These are phyloP conservation scores for Euleptes europaea DNA, from an alignment of 2,113 vertebrate genomes.

Conservation along the genomic window DNA sequence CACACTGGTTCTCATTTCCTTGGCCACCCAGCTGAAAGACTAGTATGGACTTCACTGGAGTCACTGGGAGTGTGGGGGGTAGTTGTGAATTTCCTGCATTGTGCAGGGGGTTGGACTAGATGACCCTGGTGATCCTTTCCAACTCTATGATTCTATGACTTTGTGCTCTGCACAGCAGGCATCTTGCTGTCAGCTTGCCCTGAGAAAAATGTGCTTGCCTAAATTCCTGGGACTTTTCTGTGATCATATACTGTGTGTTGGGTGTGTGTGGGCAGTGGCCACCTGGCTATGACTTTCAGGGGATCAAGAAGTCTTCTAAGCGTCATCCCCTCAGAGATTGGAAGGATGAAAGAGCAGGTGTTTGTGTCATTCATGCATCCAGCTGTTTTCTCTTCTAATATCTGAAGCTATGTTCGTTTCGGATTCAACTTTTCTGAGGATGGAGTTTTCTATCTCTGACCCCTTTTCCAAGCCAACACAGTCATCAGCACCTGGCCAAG, in stretches of 20 bases:
- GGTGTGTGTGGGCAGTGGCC: neutral
- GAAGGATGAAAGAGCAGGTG: neutral
- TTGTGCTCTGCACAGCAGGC: neutral
- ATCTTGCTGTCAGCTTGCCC: neutral
- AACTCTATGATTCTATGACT: too few relatives aligned
- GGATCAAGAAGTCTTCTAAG: neutral
- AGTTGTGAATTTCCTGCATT: too few relatives aligned
- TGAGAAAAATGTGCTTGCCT: neutral
- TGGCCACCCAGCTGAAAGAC: too few relatives aligned
- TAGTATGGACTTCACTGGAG: too few relatives aligned
- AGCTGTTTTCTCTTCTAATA: neutral
- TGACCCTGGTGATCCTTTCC: too few relatives aligned
- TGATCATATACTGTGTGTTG: neutral
- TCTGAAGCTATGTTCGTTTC: neutral
- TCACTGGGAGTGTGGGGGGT: too few relatives aligned
- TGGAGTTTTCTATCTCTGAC: neutral
- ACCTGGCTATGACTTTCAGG: too few relatives aligned
- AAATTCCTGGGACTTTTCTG: neutral
- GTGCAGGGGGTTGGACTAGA: too few relatives aligned
- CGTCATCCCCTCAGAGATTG: neutral
- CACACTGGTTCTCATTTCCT: too few relatives aligned
- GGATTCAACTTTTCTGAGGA: neutral
- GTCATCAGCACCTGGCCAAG: slow-evolving; percentile 50
- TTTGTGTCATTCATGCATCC: neutral
- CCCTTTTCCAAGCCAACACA: neutral